Evolutionary conservation across 2,888 invertebrate genomes (phyloP).

Genomic region (Hypena proboscidalis): DNA sequence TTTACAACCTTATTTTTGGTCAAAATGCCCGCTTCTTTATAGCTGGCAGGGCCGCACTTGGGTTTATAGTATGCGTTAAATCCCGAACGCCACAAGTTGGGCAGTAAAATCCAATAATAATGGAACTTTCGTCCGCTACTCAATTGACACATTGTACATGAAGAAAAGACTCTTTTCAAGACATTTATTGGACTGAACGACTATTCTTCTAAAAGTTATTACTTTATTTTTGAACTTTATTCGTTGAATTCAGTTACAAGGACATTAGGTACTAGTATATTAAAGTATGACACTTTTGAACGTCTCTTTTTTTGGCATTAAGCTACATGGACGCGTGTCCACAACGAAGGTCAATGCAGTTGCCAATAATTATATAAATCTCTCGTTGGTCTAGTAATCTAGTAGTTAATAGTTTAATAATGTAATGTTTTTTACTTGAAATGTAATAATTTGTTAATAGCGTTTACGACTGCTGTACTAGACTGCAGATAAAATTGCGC

Average conservation of each 20-base stretch:
- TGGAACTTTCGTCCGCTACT: conserved; percentile 21
- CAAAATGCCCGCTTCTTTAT: conserved; percentile 27
- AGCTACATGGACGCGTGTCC: too few relatives aligned
- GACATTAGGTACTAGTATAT: too few relatives aligned
- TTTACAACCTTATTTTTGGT: conserved; percentile 20
- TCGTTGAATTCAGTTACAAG: not conserved
- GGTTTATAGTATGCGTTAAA: conserved; percentile 42
- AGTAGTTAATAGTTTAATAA: too few relatives aligned
- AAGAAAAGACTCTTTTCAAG: conserved; percentile 14
- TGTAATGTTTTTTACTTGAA: too few relatives aligned
- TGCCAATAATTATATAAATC: too few relatives aligned
- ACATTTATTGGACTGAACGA: conserved; percentile 12
- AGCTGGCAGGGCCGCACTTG: conserved; percentile 15
- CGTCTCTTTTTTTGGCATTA: too few relatives aligned
- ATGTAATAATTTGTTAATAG: too few relatives aligned
- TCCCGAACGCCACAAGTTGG: conserved; percentile 38
- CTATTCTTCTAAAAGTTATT: not conserved
- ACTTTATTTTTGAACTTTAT: not conserved
- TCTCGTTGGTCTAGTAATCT: too few relatives aligned
- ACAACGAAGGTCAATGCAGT: too few relatives aligned
- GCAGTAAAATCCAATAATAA: conserved; percentile 47
- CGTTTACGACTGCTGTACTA: too few relatives aligned
- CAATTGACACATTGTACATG: conserved; percentile 29
- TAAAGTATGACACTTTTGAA: too few relatives aligned
- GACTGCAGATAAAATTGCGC: too few relatives aligned